phyloP scores from a whole-genome alignment of 2,113 vertebrate genomes.

The Heterochromis multidens region DNA sequence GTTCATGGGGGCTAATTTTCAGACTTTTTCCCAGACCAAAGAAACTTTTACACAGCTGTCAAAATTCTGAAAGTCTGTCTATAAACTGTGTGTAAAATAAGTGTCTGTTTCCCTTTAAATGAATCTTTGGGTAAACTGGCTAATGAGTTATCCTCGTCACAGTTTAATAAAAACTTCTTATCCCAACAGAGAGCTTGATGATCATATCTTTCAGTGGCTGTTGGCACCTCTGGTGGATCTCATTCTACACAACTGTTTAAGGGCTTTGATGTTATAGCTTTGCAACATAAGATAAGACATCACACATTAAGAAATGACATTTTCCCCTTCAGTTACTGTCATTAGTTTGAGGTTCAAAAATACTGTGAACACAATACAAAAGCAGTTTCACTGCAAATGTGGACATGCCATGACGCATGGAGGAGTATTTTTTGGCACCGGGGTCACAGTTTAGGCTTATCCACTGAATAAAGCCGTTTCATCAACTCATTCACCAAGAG shows the following conservation, averaged over 20 bases:
- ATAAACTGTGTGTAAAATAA: neutral
- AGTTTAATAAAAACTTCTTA: neutral
- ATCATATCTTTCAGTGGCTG: neutral
- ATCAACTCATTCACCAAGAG: constrained; percentile 15
- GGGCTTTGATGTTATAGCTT: constrained; percentile 32
- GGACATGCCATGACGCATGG: neutral
- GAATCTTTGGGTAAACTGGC: neutral
- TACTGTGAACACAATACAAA: neutral
- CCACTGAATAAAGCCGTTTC: neutral
- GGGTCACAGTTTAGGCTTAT: neutral
- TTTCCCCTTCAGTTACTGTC: neutral
- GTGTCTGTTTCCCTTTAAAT: neutral
- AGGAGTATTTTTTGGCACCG: neutral
- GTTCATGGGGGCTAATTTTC: neutral
- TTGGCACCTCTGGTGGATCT: neutral
- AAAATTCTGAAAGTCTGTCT: neutral
- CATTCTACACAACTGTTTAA: constrained; percentile 1
- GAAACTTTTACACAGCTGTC: neutral
- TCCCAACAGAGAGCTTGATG: neutral
- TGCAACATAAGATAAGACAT: neutral
- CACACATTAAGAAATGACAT: neutral
- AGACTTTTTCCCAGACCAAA: neutral
- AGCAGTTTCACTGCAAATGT: neutral
- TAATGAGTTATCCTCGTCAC: neutral
- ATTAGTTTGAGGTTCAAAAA: neutral